Base-by-base conservation (phyloP, 2,888 invertebrate genomes). In the Cryptophagus acutangulus region DNA sequence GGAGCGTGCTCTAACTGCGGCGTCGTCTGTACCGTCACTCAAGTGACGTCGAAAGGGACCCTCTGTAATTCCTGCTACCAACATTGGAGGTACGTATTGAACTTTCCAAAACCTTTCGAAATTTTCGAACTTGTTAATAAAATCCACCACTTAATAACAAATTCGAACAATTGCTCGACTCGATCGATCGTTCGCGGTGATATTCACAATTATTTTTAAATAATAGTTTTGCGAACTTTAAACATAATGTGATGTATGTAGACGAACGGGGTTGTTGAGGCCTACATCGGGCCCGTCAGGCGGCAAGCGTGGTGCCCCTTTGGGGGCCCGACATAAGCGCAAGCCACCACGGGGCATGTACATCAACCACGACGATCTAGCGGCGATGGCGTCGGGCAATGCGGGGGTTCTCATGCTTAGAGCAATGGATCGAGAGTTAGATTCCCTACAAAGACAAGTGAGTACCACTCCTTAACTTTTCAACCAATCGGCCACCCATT, bases 331-430 rank as follows among this genome's bases (percentile, higher is more conserved):
- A 55, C 80, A 81, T 73, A 82, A 82, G 73, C 84, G 92, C 66
- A 88, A 89, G 69, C 88, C 95, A 61, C 95, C 95, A 47, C 85
- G 88, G 62, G 95, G 95, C 72, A 93, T 96, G 86, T 90, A 91
- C 77, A 88, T 96, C 74, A 93, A 92, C 79, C 89, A 93, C 73
- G 95, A 95, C 72, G 95, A 95, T 77, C 80, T 96, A 70, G 85
- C 90, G 57, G 83, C 88, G 58, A 82, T 96, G 78, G 93, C 93
- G 46, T 82, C 84, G 50, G 61, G 71, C 70, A 59, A 70, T 69
- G 83, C 84, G 68, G 84, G 85, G 58, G 87, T 89, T 58, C 81
- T 83, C 65, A 84, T 93, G 73, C 82, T 96, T 63, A 86, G 85
- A 73, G 84, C 87, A 62, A 87, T 93, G 79, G 94, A 94, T 72